These are phyloP conservation scores for Zygaena filipendulae DNA, from an alignment of 2,888 invertebrate genomes.

Conservation along the genomic window DNA sequence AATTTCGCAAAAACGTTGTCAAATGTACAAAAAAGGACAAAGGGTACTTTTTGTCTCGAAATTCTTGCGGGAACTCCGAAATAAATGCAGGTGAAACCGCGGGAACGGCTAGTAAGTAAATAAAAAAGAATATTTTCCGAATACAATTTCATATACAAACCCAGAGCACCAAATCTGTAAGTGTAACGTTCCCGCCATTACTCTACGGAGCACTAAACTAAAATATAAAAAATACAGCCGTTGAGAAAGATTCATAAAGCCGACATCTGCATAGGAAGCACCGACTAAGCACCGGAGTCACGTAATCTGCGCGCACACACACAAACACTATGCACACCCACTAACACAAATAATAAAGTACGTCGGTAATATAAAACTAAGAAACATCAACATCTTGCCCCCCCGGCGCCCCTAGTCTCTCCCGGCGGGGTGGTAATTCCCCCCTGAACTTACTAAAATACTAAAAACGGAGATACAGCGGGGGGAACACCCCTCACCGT, in stretches of 20 bases:
- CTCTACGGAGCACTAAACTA: too few relatives aligned
- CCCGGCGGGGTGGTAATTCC: slow-evolving; percentile 46
- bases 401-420: slow-evolving; percentile 26
- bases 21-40: too few relatives aligned
- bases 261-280: background rate
- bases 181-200: too few relatives aligned
- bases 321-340: too few relatives aligned
- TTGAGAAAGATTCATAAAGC: background rate
- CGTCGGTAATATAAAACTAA: slow-evolving; percentile 68
- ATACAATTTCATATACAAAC: too few relatives aligned
- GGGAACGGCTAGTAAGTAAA: too few relatives aligned
- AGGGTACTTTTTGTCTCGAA: too few relatives aligned
- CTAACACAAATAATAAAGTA: slow-evolving; percentile 67
- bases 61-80: too few relatives aligned
- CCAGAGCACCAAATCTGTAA: too few relatives aligned
- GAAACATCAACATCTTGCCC: slow-evolving; percentile 67
- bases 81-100: too few relatives aligned
- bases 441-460: slow-evolving; percentile 69
- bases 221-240: background rate
- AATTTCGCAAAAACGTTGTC: too few relatives aligned
- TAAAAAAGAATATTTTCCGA: too few relatives aligned
- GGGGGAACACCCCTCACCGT: slow-evolving; percentile 39
- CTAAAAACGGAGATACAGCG: slow-evolving; percentile 68
- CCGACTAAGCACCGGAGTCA: background rate
- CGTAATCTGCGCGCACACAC: background rate